Conservation (phyloP, 2,113 vertebrate genomes). For the Tragelaphus scriptus region DNA sequence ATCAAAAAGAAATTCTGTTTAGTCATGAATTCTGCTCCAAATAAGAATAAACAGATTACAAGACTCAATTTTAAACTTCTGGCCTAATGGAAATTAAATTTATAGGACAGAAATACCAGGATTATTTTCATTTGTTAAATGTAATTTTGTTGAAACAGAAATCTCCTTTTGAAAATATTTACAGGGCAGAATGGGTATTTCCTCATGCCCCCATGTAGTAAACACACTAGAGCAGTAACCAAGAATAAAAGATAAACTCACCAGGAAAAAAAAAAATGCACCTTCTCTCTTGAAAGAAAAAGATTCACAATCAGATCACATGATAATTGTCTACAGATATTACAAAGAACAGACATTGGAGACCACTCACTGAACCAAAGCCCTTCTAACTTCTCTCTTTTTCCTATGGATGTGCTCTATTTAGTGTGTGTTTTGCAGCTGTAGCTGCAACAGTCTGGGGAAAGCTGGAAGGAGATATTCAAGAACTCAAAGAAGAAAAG, state of each 20-base stretch:
- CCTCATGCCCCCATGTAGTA: not conserved
- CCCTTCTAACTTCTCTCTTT: not conserved
- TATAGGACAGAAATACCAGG: not conserved
- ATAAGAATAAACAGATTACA: not conserved
- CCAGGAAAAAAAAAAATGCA: not conserved
- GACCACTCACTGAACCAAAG: not conserved
- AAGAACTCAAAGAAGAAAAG: not conserved
- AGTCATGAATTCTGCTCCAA: not conserved
- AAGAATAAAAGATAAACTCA: not conserved
- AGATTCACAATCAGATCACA: not conserved
- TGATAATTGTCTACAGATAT: not conserved
- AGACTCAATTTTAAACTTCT: not conserved
- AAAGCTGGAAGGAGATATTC: not conserved
- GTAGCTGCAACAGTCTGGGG: not conserved
- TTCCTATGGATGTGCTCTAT: not conserved
- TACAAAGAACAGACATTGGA: not conserved
- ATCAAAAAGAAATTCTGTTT: constrained; percentile 21
- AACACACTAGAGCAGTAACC: not conserved
- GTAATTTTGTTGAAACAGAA: not conserved
- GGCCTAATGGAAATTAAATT: constrained; percentile 6
- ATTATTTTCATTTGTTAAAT: constrained; percentile 15
- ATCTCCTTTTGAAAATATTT: not conserved
- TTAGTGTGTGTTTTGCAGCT: constrained; percentile 38
- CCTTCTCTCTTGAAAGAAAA: not conserved
- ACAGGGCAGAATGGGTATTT: not conserved